Base-by-base conservation (phyloP, 2,113 vertebrate genomes). In the Trematocara unimaculatum region DNA sequence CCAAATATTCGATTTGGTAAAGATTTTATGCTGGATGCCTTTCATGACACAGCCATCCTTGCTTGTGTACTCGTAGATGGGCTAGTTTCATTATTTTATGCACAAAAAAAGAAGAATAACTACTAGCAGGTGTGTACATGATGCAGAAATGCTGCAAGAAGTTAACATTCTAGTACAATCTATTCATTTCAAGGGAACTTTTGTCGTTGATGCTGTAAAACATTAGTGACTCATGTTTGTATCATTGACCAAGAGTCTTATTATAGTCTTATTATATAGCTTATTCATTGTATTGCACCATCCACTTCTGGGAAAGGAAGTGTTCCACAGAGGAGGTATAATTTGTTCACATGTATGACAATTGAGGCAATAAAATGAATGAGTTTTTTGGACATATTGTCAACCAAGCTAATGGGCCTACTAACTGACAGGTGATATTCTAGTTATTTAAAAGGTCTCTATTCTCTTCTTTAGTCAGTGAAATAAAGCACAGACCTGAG, bases 391-490 rank as follows among this genome's bases (percentile, higher is more conserved):
- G 47, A 8, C 72, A 51, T 77, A 77, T 49, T 29, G 54, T 58
- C 79, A 58, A 45, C 6, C 79, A 26, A 60, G 15, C 79, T 60
- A 45, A 58, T 55, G 15, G 42, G 0, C 42, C 18, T 0, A 14
- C 29, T 82, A 51, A 81, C 40, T 15, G 55, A 49, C 80, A 35
- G 56, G 80, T 31, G 18, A 20, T 60, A 82, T 47, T 33, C 35
- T 62, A 62, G 40, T 40, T 60, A 42, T 42, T 8, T 42, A 56
- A 29, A 13, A 45, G 55, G 42, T 58, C 40, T 81, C 18, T 62
- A 49, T 62, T 60, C 40, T 23, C 17, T 31, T 82, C 58, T 51
- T 82, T 49, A 67, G 3, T 20, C 14, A 1, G 81, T 51, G n/a
- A 62, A 35, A 49, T 13, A 18, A 77, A 31, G 70, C 12, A 31